Evolutionary conservation across 2,797 vertebrate species (phyloP).

Genomic region (Gallinago solitaria): DNA sequence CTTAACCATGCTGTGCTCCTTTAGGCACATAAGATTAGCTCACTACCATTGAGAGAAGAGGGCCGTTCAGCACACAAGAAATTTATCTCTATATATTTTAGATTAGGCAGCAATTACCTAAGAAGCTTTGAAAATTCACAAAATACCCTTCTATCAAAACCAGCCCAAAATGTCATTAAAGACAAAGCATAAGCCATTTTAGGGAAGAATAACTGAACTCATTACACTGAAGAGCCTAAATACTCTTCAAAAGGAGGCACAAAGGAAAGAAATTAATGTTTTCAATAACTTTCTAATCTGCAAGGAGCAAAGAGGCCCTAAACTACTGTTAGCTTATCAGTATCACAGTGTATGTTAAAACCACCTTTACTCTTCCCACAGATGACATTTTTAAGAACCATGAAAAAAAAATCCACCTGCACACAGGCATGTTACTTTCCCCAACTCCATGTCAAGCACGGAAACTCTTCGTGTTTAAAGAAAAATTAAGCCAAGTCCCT

Average conservation of each 20-base stretch:
- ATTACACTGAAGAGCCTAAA: not conserved
- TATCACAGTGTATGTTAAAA: not conserved
- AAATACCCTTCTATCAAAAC: not conserved
- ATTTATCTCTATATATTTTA: not conserved
- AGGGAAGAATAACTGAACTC: not conserved
- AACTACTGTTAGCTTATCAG: not conserved
- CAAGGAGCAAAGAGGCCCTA: not conserved
- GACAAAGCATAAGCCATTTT: not conserved
- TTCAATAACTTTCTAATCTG: not conserved
- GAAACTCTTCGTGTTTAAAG: not conserved
- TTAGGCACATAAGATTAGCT: accelerated
- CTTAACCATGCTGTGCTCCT: accelerated
- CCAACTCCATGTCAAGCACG: not conserved
- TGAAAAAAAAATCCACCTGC: not conserved
- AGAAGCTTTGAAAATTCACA: not conserved
- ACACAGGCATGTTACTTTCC: not conserved
- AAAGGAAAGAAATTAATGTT: not conserved
- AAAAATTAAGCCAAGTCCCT: not conserved
- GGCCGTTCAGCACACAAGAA: accelerated
- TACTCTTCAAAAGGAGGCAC: not conserved
- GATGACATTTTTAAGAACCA: not conserved
- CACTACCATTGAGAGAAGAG: not conserved
- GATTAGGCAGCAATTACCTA: not conserved
- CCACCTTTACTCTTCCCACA: not conserved
- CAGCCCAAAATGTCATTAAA: not conserved